A percentile compares a stretch with the other conserved stretches of the same genome.
These are phyloP conservation scores for Acrossocheilus wenchowensis DNA, from an alignment of 2,797 vertebrate genomes.

Conservation along the genomic window DNA sequence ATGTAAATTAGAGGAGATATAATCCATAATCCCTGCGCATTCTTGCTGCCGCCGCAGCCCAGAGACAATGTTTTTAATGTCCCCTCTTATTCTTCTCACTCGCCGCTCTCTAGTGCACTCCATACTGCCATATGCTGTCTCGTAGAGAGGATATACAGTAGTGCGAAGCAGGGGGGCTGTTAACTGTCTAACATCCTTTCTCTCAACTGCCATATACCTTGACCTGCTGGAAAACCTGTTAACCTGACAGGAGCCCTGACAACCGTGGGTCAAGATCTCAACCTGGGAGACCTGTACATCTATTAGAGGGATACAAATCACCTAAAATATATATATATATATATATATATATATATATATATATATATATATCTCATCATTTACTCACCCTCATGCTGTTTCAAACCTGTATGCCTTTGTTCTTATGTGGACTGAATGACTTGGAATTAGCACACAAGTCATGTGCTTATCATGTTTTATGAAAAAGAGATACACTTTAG, in stretches of 20 bases:
- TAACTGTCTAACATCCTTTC: not conserved
- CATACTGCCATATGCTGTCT: conserved; percentile 37
- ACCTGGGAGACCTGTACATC: not conserved
- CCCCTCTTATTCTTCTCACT: not conserved
- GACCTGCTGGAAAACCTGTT: conserved; percentile 14
- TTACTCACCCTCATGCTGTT: not conserved
- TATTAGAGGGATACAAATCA: not conserved
- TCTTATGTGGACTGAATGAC: not conserved
- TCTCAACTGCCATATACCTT: not conserved
- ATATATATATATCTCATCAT: not conserved
- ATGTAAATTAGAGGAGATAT: conserved; percentile 71
- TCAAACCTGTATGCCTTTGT: not conserved
- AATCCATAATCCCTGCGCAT: conserved; percentile 69
- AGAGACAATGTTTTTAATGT: conserved; percentile 58
- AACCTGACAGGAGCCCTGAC: not conserved
- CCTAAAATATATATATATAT: not conserved
- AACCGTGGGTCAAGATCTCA: not conserved
- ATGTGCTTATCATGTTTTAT: too few species aligned
- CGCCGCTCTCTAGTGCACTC: not conserved
- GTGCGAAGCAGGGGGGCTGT: not conserved
- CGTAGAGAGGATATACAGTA: conserved; percentile 16
- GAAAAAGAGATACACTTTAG: not conserved
- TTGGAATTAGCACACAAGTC: too few species aligned
- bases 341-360: too few species aligned
- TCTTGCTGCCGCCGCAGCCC: conserved; percentile 35